Evolutionary conservation across 2,113 vertebrate species (phyloP).

Genomic region (Trogon melanurus): DNA sequence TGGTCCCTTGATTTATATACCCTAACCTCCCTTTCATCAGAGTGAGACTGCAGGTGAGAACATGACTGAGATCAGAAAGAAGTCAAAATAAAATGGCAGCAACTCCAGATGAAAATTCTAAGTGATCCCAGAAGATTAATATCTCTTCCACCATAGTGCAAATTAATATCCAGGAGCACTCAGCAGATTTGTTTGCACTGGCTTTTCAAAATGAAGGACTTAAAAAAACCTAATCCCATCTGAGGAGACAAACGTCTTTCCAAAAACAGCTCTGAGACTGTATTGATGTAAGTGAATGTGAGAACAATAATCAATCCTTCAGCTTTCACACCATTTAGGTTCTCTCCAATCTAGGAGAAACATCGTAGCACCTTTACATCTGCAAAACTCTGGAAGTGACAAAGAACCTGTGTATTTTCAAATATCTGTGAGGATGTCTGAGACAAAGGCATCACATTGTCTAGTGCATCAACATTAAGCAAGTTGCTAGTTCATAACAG

Average conservation of each 20-base stretch:
- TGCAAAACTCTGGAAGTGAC: not conserved
- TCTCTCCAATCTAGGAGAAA: not conserved
- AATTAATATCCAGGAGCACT: not conserved
- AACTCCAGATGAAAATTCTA: not conserved
- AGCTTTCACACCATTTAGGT: not conserved
- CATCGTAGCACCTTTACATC: not conserved
- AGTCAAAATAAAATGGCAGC: not conserved
- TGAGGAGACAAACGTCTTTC: not conserved
- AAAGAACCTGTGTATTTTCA: not conserved
- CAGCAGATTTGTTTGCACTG: not conserved
- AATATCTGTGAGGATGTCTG: not conserved
- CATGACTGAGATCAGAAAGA: not conserved
- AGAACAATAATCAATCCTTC: not conserved
- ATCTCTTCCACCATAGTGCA: not conserved
- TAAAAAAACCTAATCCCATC: not conserved
- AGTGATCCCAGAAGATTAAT: not conserved
- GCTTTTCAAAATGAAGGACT: not conserved
- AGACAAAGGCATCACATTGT: not conserved
- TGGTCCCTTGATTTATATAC: not conserved
- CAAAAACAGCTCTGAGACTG: not conserved
- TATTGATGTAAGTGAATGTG: not conserved
- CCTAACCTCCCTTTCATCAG: not conserved
- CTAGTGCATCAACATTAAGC: not conserved
- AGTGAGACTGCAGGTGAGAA: not conserved
- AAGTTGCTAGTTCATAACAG: not conserved